Percentiles rank a stretch among this genome's conserved stretches.
Conservation (phyloP, 92 coral and sea anemone species). For the Anthopleura xanthogrammica region DNA sequence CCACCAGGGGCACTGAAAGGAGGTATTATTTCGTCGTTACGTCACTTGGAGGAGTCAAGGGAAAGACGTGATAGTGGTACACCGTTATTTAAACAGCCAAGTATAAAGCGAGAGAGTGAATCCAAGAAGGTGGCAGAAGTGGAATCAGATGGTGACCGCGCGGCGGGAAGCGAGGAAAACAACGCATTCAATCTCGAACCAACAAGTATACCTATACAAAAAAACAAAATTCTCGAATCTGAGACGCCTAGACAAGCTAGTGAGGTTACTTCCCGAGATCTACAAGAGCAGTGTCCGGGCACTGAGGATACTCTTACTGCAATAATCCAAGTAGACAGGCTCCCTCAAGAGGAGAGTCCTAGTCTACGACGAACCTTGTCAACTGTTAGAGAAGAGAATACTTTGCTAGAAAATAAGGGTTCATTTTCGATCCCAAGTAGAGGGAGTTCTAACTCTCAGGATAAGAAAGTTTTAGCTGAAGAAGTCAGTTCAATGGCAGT, state of each 20-base stretch:
- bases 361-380: slow-evolving; percentile 29
- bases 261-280: not conserved
- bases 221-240: not conserved
- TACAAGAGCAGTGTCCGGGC: not conserved
- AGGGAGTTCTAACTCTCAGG: not conserved
- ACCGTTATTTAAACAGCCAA: slow-evolving; percentile 3
- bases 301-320: not conserved
- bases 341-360: not conserved
- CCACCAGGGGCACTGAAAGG: not conserved
- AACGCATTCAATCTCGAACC: not conserved
- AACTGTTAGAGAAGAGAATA: slow-evolving; percentile 35
- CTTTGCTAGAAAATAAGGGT: not conserved
- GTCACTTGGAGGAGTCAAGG: slow-evolving; percentile 24
- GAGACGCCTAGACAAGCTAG: not conserved
- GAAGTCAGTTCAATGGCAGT: not conserved
- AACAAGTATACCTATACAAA: not conserved
- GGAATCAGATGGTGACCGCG: not conserved
- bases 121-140: slow-evolving; percentile 8
- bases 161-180: not conserved
- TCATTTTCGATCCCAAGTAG: not conserved
- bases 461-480: not conserved
- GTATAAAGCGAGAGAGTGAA: not conserved
- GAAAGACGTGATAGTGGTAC: slow-evolving; percentile 30
- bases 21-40: not conserved
- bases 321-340: not conserved